A percentile compares a stretch with the other conserved stretches of the same genome.
These are phyloP conservation scores for Montipora foliosa DNA, from an alignment of 64 coral and sea anemone genomes.

Conservation along the genomic window DNA sequence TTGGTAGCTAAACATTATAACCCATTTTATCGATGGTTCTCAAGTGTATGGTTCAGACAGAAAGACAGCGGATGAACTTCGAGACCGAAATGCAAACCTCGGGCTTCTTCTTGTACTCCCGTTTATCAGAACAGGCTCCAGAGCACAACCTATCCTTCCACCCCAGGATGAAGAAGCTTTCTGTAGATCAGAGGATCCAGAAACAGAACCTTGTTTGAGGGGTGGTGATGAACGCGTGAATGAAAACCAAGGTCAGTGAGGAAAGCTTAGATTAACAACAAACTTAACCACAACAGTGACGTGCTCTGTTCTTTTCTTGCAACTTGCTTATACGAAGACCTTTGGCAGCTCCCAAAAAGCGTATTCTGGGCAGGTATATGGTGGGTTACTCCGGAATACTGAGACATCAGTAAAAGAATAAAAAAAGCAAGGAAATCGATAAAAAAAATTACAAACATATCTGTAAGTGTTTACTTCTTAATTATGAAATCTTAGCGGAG, in stretches of 20 bases:
- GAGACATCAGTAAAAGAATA: too few species aligned
- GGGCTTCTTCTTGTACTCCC: background rate
- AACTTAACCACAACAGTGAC: too few species aligned
- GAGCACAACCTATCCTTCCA: background rate
- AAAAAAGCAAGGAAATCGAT: too few species aligned
- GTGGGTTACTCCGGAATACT: too few species aligned
- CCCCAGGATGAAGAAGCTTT: background rate
- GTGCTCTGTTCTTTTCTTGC: too few species aligned
- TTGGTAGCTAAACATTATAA: constrained; percentile 8
- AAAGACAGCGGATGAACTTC: background rate
- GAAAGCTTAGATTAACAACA: too few species aligned
- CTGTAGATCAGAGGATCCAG: background rate
- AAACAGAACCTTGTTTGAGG: background rate
- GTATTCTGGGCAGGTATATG: too few species aligned
- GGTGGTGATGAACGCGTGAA: background rate
- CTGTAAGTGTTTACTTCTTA: too few species aligned
- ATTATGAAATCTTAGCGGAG: too few species aligned
- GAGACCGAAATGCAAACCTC: background rate
- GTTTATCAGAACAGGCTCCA: background rate
- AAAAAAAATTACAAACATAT: too few species aligned
- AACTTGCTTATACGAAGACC: too few species aligned
- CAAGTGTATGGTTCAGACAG: constrained; percentile 2
- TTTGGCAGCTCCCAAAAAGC: too few species aligned
- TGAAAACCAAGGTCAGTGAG: constrained; percentile 35
- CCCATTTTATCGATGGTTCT: constrained; percentile 3